phyloP scores from a whole-genome alignment of 2,888 invertebrate genomes.

The Leucophenga montana region DNA sequence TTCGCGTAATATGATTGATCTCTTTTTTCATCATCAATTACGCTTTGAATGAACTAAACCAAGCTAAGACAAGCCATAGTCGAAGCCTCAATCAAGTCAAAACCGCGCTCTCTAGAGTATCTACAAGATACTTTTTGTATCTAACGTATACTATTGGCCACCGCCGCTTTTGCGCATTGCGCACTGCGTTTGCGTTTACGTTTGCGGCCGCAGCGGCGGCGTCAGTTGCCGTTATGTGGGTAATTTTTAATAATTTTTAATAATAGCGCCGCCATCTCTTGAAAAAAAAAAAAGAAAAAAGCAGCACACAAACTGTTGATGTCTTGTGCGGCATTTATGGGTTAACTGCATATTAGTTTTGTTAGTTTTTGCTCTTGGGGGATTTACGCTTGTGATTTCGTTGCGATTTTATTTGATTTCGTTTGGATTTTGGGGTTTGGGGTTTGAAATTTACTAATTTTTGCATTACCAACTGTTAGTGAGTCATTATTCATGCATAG shows the following conservation, averaged over 20 bases:
- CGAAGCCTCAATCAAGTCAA: neutral
- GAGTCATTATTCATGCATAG: slow-evolving; percentile 44
- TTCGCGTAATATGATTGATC: slow-evolving; percentile 64
- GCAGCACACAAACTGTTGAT: slow-evolving; percentile 4
- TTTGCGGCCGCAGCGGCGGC: neutral
- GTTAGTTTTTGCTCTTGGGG: slow-evolving; percentile 44
- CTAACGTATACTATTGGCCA: neutral
- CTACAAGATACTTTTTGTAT: neutral
- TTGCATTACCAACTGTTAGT: slow-evolving; percentile 24
- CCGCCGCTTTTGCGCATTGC: slow-evolving; percentile 19
- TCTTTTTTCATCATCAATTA: slow-evolving; percentile 65
- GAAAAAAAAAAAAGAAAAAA: neutral
- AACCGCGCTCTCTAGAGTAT: slow-evolving; percentile 15
- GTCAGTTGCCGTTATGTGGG: slow-evolving; percentile 48
- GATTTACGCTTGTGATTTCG: slow-evolving; percentile 41
- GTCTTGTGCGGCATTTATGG: slow-evolving; percentile 52
- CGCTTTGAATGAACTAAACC: slow-evolving; percentile 49
- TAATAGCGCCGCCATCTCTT: slow-evolving; percentile 50
- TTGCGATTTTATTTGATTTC: slow-evolving; percentile 45
- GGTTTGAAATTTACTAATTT: slow-evolving; percentile 1
- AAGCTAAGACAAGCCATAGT: slow-evolving; percentile 6
- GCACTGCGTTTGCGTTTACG: slow-evolving; percentile 41
- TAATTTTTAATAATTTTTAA: slow-evolving; percentile 56
- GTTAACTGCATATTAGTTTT: slow-evolving; percentile 62
- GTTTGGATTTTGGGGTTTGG: too few relatives aligned